Percentiles rank a stretch among this genome's conserved stretches.
These are phyloP conservation scores for Murina feae DNA, from an alignment of 2,113 vertebrate genomes.

Conservation along the genomic window DNA sequence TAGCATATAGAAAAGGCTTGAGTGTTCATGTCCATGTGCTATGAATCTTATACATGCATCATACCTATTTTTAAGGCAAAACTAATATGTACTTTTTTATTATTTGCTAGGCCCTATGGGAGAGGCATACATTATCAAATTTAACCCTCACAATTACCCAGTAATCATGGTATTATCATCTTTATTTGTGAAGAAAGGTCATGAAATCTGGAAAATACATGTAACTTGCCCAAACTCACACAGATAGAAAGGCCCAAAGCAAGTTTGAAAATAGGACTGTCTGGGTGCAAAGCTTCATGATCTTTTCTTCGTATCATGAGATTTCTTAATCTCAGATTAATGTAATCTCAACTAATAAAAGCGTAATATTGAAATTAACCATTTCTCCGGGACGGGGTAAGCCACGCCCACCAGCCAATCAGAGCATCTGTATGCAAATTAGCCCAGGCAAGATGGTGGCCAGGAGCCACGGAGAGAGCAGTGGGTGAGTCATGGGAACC, in stretches of 20 bases:
- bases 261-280: background rate
- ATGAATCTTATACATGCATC: background rate
- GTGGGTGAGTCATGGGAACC: too few species aligned
- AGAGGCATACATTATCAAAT: background rate
- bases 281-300: background rate
- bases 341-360: too few species aligned
- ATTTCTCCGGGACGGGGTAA: too few species aligned
- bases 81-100: background rate
- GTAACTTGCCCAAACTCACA: background rate
- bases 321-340: background rate
- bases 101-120: background rate
- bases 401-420: too few species aligned
- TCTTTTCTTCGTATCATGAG: background rate
- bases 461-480: too few species aligned
- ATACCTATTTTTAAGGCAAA: background rate
- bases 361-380: too few species aligned
- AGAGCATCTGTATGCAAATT: too few species aligned
- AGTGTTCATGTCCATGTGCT: background rate
- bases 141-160: background rate
- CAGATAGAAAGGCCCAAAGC: background rate
- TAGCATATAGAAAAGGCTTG: background rate
- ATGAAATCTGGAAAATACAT: background rate
- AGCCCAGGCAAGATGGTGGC: too few species aligned
- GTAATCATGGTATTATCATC: background rate
- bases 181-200: background rate